A percentile compares a stretch with the other conserved stretches of the same genome.
These are phyloP conservation scores for Tylochromis polylepis DNA, from an alignment of 2,113 vertebrate genomes.

Conservation along the genomic window DNA sequence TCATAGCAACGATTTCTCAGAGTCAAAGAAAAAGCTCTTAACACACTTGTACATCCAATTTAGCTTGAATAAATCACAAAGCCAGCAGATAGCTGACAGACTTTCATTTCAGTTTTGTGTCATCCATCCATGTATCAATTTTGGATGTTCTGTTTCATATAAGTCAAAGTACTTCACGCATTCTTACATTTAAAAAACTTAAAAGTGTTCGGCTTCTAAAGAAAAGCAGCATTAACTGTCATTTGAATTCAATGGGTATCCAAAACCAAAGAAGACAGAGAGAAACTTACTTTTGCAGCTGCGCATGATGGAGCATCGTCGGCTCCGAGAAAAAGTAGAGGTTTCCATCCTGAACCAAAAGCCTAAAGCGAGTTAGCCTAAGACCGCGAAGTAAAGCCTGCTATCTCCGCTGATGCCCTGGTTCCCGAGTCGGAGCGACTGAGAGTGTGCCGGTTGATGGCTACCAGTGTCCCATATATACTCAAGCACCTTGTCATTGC, in stretches of 20 bases:
- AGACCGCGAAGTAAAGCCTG: constrained; percentile 67
- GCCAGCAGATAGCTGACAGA: not conserved
- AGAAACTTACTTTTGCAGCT: constrained; percentile 75
- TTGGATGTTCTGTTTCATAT: not conserved
- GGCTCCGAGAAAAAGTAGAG: constrained; percentile 70
- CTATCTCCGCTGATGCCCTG: constrained; percentile 81
- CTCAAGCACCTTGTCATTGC: constrained; percentile 55
- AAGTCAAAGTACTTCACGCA: not conserved
- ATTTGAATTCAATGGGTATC: not conserved
- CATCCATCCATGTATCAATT: not conserved
- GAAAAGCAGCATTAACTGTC: not conserved
- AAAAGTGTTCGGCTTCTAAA: not conserved
- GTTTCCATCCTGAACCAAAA: constrained; percentile 82
- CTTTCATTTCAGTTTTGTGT: not conserved
- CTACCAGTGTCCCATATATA: constrained; percentile 64
- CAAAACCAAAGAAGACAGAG: not conserved
- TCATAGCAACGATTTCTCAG: not conserved
- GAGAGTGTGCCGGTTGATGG: constrained; percentile 68
- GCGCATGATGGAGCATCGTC: constrained; percentile 73
- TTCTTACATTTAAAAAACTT: not conserved
- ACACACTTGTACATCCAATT: not conserved
- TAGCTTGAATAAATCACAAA: not conserved
- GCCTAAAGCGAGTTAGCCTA: constrained; percentile 81
- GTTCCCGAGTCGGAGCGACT: constrained; percentile 79
- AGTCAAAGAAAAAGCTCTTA: not conserved